Evolutionary conservation across 2,888 invertebrate genomes (phyloP), one percentile per base, ranked within the genome.

Genomic region (Notodonta ziczac): DNA sequence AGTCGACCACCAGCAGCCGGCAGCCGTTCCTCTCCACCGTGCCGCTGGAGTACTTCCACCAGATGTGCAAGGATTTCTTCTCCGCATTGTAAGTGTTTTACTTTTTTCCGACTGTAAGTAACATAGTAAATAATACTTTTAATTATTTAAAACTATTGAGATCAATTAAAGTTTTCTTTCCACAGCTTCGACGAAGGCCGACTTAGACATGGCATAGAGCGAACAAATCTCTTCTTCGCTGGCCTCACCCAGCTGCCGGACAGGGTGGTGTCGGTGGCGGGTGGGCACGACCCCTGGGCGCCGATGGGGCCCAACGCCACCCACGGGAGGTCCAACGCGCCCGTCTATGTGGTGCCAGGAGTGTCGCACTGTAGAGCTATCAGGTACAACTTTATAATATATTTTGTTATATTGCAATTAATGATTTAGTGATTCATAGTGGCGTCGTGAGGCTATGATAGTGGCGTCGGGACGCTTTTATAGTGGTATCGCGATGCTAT

Each of bases 1-100:
- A 97, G 90, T 96, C 96, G 4, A 96, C 97, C 0, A 94, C 90
- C 65, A 94, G 95, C 12, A 57, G 74, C 0, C 80, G 88, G 0
- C 95, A 96, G 65, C 96, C 96, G 0, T 97, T 96, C 90, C 95
- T 95, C 13, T 86, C 82, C 56, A 80, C 86, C 0, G 85, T 94
- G 12, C 91, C 94, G 0, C 59, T 95, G 14, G 87, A 90, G 55
- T 95, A 90, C 80, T 95, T 88, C 85, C 89, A 90, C 50, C 88
- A 88, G 74, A 87, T 90, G 87, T 93, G 93, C 74, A 74, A 67
- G 35, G 91, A 92, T 68, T 87, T 92, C 81, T 92, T 84, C 74
- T 79, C 84, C 0, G 60, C 64, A 0, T 60, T 77, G 91, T 91
- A 67, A 87, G 87, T 78, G 10, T 24, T 24, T 24, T 24, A 24